phyloP scores from a whole-genome alignment of 2,888 invertebrate genomes.

The Harpagoxenus sublaevis region DNA sequence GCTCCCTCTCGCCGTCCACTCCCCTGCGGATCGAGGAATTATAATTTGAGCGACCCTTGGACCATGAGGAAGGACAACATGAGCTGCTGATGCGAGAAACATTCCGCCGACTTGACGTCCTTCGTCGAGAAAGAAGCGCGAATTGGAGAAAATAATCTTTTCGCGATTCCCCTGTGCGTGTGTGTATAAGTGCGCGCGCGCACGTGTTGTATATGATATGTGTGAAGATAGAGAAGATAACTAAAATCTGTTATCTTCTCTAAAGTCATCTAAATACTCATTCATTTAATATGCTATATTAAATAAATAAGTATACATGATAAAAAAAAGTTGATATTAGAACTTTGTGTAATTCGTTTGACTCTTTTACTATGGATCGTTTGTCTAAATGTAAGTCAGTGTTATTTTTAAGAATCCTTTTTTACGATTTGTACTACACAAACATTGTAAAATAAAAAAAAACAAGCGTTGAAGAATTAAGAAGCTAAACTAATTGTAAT shows the following conservation, averaged over 20 bases:
- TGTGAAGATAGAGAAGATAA: not conserved
- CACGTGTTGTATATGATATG: not conserved
- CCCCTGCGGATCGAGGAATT: conserved; percentile 68
- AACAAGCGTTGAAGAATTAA: not conserved
- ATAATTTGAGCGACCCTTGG: conserved; percentile 74
- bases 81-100: conserved; percentile 67
- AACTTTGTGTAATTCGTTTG: not conserved
- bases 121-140: conserved; percentile 48
- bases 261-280: not conserved
- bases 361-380: not conserved
- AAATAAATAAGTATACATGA: not conserved
- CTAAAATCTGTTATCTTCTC: not conserved
- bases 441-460: not conserved
- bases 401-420: not conserved
- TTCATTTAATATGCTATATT: not conserved
- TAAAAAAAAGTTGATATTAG: not conserved
- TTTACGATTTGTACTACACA: not conserved
- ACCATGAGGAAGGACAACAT: conserved; percentile 60
- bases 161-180: not conserved
- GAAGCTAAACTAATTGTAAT: not conserved
- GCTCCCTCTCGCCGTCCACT: conserved; percentile 14
- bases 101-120: conserved; percentile 60
- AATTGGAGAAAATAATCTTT: conserved; percentile 32
- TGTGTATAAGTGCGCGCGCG: not conserved
- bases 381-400: not conserved